Evolutionary conservation across 2,888 invertebrate species (phyloP).

Genomic region (Drosophila neotestacea): DNA sequence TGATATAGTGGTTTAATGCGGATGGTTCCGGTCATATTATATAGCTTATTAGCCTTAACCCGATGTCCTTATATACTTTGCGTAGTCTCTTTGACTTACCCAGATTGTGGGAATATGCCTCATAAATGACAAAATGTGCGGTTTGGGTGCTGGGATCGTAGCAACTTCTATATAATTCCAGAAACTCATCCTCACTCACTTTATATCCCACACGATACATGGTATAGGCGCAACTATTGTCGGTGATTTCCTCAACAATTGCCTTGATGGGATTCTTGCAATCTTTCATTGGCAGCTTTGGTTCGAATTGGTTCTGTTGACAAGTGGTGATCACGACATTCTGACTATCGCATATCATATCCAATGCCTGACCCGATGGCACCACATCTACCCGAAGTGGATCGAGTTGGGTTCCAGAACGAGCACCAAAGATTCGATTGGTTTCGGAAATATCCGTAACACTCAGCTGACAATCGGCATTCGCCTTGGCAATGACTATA

Average conservation of each 20-base stretch:
- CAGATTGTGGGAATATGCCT: conserved; percentile 14
- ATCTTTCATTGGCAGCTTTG: conserved; percentile 6
- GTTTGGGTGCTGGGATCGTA: conserved; percentile 17
- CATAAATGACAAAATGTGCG: conserved; percentile 45
- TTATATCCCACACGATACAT: conserved; percentile 54
- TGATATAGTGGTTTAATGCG: too few relatives aligned
- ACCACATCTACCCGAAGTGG: conserved; percentile 36
- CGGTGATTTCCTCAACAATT: not conserved
- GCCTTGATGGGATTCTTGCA: conserved; percentile 12
- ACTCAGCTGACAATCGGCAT: conserved; percentile 42
- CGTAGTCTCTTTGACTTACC: conserved; percentile 36
- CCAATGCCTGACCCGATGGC: not conserved
- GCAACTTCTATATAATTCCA: conserved; percentile 64
- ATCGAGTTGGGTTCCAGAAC: not conserved
- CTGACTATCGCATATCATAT: conserved; percentile 32
- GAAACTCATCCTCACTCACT: conserved; percentile 20
- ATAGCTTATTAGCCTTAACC: too few relatives aligned
- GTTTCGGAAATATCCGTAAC: conserved; percentile 12
- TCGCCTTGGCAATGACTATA: conserved; percentile 18
- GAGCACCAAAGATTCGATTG: conserved; percentile 44
- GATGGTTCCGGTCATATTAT: too few relatives aligned
- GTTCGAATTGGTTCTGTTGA: conserved; percentile 3
- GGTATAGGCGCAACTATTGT: conserved; percentile 26
- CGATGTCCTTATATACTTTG: too few relatives aligned
- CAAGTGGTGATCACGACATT: conserved; percentile 31